A percentile compares a stretch with the other conserved stretches of the same genome.
Conservation (phyloP, 2,113 vertebrate genomes). For the Pristiophorus japonicus region DNA sequence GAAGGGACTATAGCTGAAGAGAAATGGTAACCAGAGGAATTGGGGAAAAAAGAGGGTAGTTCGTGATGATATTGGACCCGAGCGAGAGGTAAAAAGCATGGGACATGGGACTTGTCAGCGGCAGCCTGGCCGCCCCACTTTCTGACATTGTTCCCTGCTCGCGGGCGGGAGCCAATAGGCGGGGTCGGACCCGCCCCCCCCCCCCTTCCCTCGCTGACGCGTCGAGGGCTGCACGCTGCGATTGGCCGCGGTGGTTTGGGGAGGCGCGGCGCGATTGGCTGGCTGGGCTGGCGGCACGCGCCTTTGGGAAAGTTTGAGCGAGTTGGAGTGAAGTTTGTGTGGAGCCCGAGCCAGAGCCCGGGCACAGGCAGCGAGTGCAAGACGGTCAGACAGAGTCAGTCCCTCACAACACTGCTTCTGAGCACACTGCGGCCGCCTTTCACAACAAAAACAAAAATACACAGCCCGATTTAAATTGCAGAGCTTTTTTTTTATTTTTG, state of each 20-base stretch:
- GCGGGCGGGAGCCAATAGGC: conserved; percentile 43
- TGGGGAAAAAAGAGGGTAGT: background rate
- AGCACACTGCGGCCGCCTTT: too few relatives aligned
- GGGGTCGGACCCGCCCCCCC: background rate
- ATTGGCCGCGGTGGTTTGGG: conserved; percentile 55
- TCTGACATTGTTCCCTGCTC: conserved; percentile 44
- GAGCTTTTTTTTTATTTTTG: background rate
- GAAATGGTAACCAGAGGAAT: background rate
- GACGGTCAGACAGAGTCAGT: background rate
- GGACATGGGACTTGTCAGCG: background rate
- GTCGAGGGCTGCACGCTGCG: background rate
- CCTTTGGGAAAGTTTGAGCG: conserved; percentile 66
- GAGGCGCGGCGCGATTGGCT: conserved; percentile 57
- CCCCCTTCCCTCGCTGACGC: background rate
- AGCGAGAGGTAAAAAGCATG: background rate
- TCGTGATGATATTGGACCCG: background rate
- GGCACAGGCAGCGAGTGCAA: conserved; percentile 51
- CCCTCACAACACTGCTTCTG: background rate
- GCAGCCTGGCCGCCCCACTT: conserved; percentile 40
- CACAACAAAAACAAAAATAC: too few relatives aligned
- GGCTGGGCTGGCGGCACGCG: conserved; percentile 55
- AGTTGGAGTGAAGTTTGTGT: conserved; percentile 61
- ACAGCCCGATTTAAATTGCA: background rate
- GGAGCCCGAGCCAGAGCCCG: conserved; percentile 51
- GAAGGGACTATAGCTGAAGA: conserved; percentile 7